Conservation (phyloP, 2,888 invertebrate species). For the Patella caerulea region DNA sequence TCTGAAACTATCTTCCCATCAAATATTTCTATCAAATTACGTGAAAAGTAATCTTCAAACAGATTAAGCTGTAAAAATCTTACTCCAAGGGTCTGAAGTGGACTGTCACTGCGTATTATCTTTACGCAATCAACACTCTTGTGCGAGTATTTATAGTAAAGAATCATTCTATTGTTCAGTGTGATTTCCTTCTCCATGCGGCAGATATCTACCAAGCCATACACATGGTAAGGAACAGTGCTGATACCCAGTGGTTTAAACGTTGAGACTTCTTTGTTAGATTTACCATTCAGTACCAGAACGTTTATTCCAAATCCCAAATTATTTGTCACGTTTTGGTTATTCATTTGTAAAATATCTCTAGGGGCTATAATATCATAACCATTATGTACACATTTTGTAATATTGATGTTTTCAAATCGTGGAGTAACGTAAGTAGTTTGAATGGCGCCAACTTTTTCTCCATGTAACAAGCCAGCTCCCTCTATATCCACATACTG, state of each 20-base stretch:
- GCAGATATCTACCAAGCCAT: slow-evolving; percentile 96
- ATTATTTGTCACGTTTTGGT: slow-evolving; percentile 77
- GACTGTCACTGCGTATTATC: slow-evolving; percentile 86
- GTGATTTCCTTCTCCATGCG: slow-evolving; percentile 92
- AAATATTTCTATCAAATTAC: slow-evolving; percentile 87
- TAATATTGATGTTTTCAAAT: slow-evolving; percentile 84
- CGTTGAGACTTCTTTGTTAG: slow-evolving; percentile 81
- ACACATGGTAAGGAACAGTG: slow-evolving; percentile 87
- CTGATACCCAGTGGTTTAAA: slow-evolving; percentile 85
- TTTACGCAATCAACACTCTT: slow-evolving; percentile 97
- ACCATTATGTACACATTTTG: slow-evolving; percentile 89
- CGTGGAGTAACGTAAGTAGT: slow-evolving; percentile 91
- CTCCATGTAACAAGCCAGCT: slow-evolving; percentile 95
- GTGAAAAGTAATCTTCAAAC: slow-evolving; percentile 72
- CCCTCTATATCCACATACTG: slow-evolving; percentile 85
- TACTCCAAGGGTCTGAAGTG: slow-evolving; percentile 90
- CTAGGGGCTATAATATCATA: slow-evolving; percentile 92
- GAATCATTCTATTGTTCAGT: slow-evolving; percentile 88
- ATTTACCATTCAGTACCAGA: slow-evolving; percentile 91
- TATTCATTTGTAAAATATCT: slow-evolving; percentile 76
- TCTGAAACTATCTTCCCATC: slow-evolving; percentile 91
- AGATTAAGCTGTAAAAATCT: slow-evolving; percentile 71
- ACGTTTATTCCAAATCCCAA: slow-evolving; percentile 92
- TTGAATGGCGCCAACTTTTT: slow-evolving; percentile 91
- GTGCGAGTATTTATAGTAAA: slow-evolving; percentile 98